These are phyloP conservation scores for Tupaia chinensis DNA, from an alignment of 2,113 vertebrate genomes.

Conservation along the genomic window DNA sequence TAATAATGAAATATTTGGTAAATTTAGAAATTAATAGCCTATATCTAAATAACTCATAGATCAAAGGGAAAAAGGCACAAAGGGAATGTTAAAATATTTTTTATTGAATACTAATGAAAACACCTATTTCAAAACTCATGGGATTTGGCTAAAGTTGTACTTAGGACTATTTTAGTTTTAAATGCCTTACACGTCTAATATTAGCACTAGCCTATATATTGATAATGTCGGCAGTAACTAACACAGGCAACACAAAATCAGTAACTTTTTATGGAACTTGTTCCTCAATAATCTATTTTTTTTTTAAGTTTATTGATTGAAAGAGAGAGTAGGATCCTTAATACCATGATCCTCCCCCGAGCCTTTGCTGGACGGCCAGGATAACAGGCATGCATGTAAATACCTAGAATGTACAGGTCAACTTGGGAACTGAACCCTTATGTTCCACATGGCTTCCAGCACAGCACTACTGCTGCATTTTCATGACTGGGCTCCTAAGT, in stretches of 20 bases:
- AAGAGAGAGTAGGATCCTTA: too few relatives aligned
- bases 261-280: background rate
- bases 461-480: too few relatives aligned
- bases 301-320: too few relatives aligned
- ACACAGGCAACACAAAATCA: background rate
- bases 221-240: background rate
- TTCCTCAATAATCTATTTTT: background rate
- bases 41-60: background rate
- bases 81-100: background rate
- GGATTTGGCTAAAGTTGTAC: background rate
- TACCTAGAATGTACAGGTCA: too few relatives aligned
- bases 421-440: too few relatives aligned
- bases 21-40: background rate
- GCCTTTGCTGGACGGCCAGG: too few relatives aligned
- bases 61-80: background rate
- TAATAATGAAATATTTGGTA: background rate
- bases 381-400: too few relatives aligned
- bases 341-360: too few relatives aligned
- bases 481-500: background rate
- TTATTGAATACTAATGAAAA: background rate
- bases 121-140: background rate
- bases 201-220: background rate
- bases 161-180: background rate
- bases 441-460: too few relatives aligned
- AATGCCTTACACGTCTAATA: background rate